Percentiles rank a stretch among this genome's conserved stretches.
These are phyloP conservation scores for Ennomos fuscantarius DNA, from an alignment of 2,888 invertebrate genomes.

Conservation along the genomic window DNA sequence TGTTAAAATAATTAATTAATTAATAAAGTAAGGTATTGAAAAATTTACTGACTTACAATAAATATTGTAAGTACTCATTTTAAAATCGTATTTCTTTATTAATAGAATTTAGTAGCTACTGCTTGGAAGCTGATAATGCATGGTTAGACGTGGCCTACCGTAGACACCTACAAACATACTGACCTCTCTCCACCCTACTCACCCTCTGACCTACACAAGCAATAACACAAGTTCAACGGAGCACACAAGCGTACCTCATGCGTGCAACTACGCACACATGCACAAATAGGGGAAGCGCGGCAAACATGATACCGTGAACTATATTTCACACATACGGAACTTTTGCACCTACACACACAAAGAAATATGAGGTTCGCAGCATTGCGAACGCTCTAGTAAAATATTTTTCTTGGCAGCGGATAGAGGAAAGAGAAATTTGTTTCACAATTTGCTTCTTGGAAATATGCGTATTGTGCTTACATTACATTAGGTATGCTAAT, in stretches of 20 bases:
- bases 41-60: too few relatives aligned
- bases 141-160: constrained; percentile 59
- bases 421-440: constrained; percentile 38
- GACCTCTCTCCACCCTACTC: constrained; percentile 60
- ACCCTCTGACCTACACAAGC: constrained; percentile 55
- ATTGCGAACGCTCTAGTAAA: constrained; percentile 39
- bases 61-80: constrained; percentile 6
- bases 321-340: constrained; percentile 46
- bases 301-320: constrained; percentile 54
- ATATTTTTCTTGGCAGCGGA: constrained; percentile 45
- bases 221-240: constrained; percentile 40
- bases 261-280: constrained; percentile 43
- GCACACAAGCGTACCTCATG: constrained; percentile 38
- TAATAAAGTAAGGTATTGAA: too few relatives aligned
- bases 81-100: background rate
- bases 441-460: constrained; percentile 33
- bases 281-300: constrained; percentile 46
- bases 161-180: constrained; percentile 75
- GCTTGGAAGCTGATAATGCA: constrained; percentile 56
- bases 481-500: background rate
- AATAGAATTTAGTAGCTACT: constrained; percentile 2
- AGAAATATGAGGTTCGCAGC: constrained; percentile 32
- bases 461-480: background rate
- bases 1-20: too few relatives aligned
- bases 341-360: constrained; percentile 34